phyloP scores from a whole-genome alignment of 2,888 invertebrate genomes.

The Chrysomela aeneicollis region DNA sequence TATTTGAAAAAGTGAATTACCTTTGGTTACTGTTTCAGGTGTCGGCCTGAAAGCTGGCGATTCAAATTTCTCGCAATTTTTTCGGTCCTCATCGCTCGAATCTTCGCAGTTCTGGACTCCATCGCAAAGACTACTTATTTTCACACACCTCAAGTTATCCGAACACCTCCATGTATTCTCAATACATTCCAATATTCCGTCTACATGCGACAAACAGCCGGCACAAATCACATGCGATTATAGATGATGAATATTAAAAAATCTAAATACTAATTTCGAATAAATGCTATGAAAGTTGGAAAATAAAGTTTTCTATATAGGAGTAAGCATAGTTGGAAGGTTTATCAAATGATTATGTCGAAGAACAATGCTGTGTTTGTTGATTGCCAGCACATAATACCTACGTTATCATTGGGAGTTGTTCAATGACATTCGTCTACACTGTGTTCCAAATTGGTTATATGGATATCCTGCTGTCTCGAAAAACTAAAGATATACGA shows the following conservation, averaged over 20 bases:
- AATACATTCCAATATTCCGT: constrained; percentile 57
- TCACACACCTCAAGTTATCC: constrained; percentile 64
- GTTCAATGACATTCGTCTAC: too few relatives aligned
- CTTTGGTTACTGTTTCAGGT: constrained; percentile 33
- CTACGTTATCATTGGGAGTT: too few relatives aligned
- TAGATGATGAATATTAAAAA: neutral
- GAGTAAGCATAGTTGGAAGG: too few relatives aligned
- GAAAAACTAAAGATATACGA: too few relatives aligned
- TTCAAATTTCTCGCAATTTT: constrained; percentile 47
- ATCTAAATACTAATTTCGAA: neutral
- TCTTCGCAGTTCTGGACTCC: constrained; percentile 66
- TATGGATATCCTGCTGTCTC: too few relatives aligned
- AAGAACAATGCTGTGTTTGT: neutral
- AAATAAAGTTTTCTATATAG: too few relatives aligned
- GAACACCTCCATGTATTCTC: constrained; percentile 65
- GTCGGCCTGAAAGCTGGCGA: constrained; percentile 30
- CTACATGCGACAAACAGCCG: constrained; percentile 24
- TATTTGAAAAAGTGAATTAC: constrained; percentile 31
- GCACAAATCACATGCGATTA: constrained; percentile 26
- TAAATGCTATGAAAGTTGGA: neutral
- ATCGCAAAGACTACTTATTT: constrained; percentile 64
- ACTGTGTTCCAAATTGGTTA: too few relatives aligned
- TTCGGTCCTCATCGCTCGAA: constrained; percentile 62
- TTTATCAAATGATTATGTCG: too few relatives aligned
- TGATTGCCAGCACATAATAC: too few relatives aligned